Evolutionary conservation across 2,113 vertebrate species (phyloP), one percentile per base, ranked within the genome.

Genomic region (Ailurus styani): DNA sequence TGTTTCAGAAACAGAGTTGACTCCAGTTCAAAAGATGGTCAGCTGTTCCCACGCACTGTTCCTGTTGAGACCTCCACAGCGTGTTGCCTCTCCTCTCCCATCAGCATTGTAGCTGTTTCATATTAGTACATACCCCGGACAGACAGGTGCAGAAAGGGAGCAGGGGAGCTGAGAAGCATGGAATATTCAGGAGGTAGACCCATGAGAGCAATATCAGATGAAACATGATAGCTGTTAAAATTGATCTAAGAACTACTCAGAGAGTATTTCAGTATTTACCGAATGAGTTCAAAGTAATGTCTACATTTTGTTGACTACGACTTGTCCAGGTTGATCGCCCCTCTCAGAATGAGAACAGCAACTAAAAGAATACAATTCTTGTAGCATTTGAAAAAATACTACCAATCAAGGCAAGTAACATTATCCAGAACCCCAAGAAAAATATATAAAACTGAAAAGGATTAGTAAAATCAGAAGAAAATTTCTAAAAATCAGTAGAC

Each of bases 391-490:
- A 47, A 79, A 87, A 92, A 91, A 72, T 50, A 89, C 45, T 64
- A 64, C 68, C 75, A 57, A 91, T 45, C 42, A 94, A 87, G 40
- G 68, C 66, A 90, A 94, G 72, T 89, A 91, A 91, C 31, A 89
- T 77, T 93, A 84, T 81, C 37, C 70, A 82, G 42, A 95, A 91
- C 55, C 21, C 72, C 93, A 11, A 79, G 82, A 81, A 79, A 79
- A 60, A 47, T 3, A 60, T 73, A 42, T 8, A 79, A 87, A 93
- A 77, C 29, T 92, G 50, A 93, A 66, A 94, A 92, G 95, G 95
- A 68, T 84, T 78, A 79, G 11, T 21, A 68, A 75, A 95, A 83
- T 52, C 47, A 97, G 70, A 93, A 87, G 45, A 91, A 95, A 92
- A 79, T 79, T 57, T 91, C 55, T 75, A 66, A 84, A 89, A 82